Evolutionary conservation across 2,113 vertebrate genomes (phyloP).

Genomic region (Hyperopisus bebe): DNA sequence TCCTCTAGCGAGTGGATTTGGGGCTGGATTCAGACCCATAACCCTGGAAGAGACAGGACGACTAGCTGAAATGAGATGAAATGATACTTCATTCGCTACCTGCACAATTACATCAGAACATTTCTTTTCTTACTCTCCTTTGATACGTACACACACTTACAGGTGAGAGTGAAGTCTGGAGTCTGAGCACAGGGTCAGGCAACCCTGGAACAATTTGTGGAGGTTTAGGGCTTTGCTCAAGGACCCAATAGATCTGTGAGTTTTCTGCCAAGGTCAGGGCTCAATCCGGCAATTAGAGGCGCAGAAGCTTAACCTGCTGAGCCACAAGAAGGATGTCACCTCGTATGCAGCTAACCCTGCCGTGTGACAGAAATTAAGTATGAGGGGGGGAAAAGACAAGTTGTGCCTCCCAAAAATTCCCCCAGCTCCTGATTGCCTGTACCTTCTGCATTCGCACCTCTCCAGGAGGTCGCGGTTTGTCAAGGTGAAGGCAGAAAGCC

Average conservation of each 20-base stretch:
- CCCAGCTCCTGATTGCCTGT: not conserved
- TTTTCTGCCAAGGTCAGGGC: not conserved
- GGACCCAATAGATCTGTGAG: not conserved
- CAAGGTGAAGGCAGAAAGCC: not conserved
- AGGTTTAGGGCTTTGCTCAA: not conserved
- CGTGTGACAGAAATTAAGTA: not conserved
- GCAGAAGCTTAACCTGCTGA: not conserved
- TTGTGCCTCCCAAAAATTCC: not conserved
- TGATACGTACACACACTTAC: not conserved
- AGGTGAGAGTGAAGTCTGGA: not conserved
- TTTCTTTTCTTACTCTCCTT: not conserved
- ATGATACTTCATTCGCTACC: not conserved
- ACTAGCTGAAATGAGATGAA: not conserved
- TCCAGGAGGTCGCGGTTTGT: not conserved
- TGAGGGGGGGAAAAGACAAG: not conserved
- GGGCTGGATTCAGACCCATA: not conserved
- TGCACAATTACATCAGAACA: not conserved
- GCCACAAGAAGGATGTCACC: not conserved
- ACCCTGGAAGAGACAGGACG: not conserved
- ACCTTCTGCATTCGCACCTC: not conserved
- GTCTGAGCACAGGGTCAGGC: not conserved
- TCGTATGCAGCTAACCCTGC: not conserved
- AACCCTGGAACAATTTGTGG: not conserved
- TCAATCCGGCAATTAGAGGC: not conserved
- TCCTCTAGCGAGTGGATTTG: not conserved